Evolutionary conservation across 2,113 vertebrate species (phyloP), one percentile per base, ranked within the genome.

Genomic region (Barbus barbus): DNA sequence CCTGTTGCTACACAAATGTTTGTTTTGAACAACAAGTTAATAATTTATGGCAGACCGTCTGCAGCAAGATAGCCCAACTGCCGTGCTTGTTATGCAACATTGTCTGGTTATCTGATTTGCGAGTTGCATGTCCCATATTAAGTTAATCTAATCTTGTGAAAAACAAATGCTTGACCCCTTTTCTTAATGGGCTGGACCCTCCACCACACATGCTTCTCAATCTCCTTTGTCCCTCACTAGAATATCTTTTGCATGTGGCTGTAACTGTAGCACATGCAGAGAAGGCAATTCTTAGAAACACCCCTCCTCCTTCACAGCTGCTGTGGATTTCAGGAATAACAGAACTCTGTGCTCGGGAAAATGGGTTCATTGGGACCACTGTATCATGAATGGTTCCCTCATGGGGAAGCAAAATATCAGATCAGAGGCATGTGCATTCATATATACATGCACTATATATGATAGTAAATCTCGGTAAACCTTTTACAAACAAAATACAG

Each of bases 331-430:
- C 89, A 90, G 87, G 87, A 91, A 91, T 91, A 86, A 89, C 60
- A 90, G 92, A 90, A 93, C 94, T 86, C 91, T 89, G 60, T 94
- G 77, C 93, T 80, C 41, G 74, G 78, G 44, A 83, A 44, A 73
- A 82, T 12, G 61, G 31, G 48, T 46, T 16, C 16, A n/a, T 44
- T 31, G 38, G 5, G 41, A 8, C 26, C 28, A 51, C 20, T 75
- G 60, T 13, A 76, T 75, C 61, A 44, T 16, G 16, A 44, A 51
- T 26, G 26, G 9, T 28, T 63, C 51, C 44, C 13, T 28, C 41
- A 58, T 18, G 33, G 26, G 4, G 11, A 28, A 33, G 16, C 22
- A 14, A 41, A 73, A 73, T 46, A 46, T 16, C 71, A 44, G 38
- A 41, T 73, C 36, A 44, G 5, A 74, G n/a, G 5, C n/a, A 26